Conservation (phyloP, 2,797 vertebrate genomes). For the Eurystomus glaucurus region DNA sequence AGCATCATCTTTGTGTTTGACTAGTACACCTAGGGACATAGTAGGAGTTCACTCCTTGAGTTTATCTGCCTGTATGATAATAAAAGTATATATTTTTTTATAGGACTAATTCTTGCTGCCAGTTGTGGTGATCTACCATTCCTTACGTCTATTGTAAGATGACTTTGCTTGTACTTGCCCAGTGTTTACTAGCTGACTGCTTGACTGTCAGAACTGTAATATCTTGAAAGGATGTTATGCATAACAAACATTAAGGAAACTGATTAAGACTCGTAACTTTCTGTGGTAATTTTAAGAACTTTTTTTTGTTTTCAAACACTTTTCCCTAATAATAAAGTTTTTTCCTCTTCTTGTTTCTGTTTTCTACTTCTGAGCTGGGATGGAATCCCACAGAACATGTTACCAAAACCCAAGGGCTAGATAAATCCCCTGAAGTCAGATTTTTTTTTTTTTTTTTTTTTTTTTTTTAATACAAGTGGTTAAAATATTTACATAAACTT, state of each 20-base stretch:
- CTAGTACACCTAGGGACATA: neutral
- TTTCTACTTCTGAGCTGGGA: neutral
- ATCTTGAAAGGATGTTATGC: neutral
- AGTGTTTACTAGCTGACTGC: neutral
- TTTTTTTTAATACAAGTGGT: neutral
- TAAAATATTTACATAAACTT: neutral
- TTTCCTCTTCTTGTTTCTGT: neutral
- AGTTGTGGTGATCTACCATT: neutral
- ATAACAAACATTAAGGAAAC: neutral
- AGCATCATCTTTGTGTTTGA: neutral
- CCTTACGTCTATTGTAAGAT: neutral
- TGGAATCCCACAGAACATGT: neutral
- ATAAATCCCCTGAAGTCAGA: neutral
- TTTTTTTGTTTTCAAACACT: neutral
- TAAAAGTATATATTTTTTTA: neutral
- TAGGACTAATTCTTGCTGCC: neutral
- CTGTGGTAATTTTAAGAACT: neutral
- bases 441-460: no score
- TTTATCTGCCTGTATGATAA: neutral
- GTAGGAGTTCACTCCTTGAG: neutral
- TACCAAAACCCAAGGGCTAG: neutral
- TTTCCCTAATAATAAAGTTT: neutral
- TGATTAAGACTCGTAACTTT: neutral
- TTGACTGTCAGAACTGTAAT: neutral
- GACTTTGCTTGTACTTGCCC: neutral